phyloP scores from a whole-genome alignment of 2,888 invertebrate genomes.

The Mimas tiliae region DNA sequence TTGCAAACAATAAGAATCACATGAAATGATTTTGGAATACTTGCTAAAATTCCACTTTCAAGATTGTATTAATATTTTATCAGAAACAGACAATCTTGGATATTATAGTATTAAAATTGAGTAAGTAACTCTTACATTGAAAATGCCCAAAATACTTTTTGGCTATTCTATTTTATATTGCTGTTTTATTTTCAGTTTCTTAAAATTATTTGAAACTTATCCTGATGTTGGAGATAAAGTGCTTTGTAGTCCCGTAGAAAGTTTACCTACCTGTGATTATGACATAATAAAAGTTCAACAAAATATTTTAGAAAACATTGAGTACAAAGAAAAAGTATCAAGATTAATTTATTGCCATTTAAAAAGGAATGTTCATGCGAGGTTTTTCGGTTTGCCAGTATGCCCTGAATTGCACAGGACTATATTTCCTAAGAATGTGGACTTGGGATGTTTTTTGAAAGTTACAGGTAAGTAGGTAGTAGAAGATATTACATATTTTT shows the following conservation, averaged over 20 bases:
- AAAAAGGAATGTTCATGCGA: slow-evolving; percentile 88
- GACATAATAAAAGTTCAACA: slow-evolving; percentile 86
- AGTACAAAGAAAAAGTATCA: slow-evolving; percentile 57
- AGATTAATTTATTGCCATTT: slow-evolving; percentile 66
- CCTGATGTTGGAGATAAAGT: slow-evolving; percentile 88
- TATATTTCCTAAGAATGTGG: slow-evolving; percentile 88
- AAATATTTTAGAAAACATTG: slow-evolving; percentile 72
- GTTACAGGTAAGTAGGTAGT: slow-evolving; percentile 84
- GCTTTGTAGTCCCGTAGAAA: slow-evolving; percentile 86
- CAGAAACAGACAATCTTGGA: slow-evolving; percentile 83
- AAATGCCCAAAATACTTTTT: not conserved
- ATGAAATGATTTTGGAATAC: slow-evolving; percentile 80
- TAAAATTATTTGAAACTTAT: slow-evolving; percentile 88
- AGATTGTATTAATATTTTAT: slow-evolving; percentile 86
- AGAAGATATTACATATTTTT: too few relatives aligned
- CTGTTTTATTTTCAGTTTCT: slow-evolving; percentile 82
- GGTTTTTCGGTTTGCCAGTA: slow-evolving; percentile 87
- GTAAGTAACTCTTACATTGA: slow-evolving; percentile 73
- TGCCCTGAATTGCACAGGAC: slow-evolving; percentile 88
- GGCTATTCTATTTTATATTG: not conserved
- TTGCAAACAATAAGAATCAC: too few relatives aligned
- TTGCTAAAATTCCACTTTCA: slow-evolving; percentile 84
- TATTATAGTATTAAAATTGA: slow-evolving; percentile 89
- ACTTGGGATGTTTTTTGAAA: slow-evolving; percentile 89
- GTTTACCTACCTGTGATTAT: slow-evolving; percentile 86